Conservation (phyloP, 2,113 vertebrate genomes). For the Sinocyclocheilus anshuiensis region DNA sequence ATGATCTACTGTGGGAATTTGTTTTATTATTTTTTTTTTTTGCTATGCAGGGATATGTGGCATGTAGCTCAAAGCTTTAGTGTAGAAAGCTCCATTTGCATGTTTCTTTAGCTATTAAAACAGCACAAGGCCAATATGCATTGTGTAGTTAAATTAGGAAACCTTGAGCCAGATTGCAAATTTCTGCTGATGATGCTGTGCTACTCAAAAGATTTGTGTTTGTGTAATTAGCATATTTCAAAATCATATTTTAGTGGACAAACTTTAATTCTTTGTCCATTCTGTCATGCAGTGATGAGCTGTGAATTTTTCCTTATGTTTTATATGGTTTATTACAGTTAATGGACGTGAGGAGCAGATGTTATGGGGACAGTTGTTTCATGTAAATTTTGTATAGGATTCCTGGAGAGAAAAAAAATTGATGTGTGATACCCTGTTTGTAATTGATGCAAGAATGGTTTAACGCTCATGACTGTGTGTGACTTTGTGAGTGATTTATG, state of each 20-base stretch:
- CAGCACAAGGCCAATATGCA: not conserved
- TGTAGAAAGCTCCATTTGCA: not conserved
- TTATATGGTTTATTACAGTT: not conserved
- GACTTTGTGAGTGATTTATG: not conserved
- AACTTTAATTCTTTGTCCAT: conserved; percentile 39
- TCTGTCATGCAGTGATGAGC: conserved; percentile 52
- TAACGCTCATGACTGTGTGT: not conserved
- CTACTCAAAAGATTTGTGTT: not conserved
- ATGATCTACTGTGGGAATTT: conserved; percentile 39
- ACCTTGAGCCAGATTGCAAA: not conserved
- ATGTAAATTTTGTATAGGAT: not conserved
- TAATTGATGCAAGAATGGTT: not conserved
- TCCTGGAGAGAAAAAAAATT: not conserved
- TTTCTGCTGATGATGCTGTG: not conserved
- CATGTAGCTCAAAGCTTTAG: conserved; percentile 25
- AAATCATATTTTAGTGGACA: not conserved
- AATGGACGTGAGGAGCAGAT: not conserved
- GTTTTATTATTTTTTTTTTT: not conserved
- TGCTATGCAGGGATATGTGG: not conserved
- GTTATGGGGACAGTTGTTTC: not conserved
- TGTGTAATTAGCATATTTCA: not conserved
- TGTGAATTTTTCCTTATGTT: not conserved
- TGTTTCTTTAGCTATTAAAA: conserved; percentile 34
- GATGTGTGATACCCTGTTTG: not conserved
- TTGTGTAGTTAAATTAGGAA: not conserved